A percentile compares a stretch with the other conserved stretches of the same genome.
These are phyloP conservation scores for Drosophila tani DNA, from an alignment of 1,140 invertebrate species.

Conservation along the genomic window DNA sequence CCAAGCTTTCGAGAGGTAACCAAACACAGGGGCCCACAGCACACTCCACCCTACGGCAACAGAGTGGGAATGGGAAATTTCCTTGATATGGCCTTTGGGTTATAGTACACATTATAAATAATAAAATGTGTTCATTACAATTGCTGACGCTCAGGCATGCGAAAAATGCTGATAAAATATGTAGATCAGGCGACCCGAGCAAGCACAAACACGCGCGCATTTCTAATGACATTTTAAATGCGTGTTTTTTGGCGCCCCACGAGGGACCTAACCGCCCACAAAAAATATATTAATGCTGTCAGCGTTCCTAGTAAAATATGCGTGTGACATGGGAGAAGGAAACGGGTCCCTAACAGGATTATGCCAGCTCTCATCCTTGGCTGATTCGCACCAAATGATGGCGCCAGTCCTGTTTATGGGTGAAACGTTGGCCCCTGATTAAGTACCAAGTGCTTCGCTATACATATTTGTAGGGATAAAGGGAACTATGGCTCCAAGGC, in stretches of 20 bases:
- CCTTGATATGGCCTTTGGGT: constrained; percentile 10
- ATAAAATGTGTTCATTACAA: constrained; percentile 76
- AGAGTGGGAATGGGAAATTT: constrained; percentile 8
- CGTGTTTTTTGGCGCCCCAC: constrained; percentile 62
- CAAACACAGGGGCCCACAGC: constrained; percentile 30
- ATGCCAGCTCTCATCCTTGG: constrained; percentile 11
- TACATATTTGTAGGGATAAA: neutral
- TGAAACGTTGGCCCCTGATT: constrained; percentile 35
- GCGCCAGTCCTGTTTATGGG: constrained; percentile 69
- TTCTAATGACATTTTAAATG: constrained; percentile 80
- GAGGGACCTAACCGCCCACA: constrained; percentile 21
- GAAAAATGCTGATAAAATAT: constrained; percentile 77
- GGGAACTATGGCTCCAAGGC: neutral
- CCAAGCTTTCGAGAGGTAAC: constrained; percentile 39
- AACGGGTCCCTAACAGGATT: constrained; percentile 26
- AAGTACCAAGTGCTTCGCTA: constrained; percentile 49
- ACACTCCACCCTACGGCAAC: constrained; percentile 14
- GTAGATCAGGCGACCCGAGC: constrained; percentile 42
- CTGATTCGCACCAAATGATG: constrained; percentile 38
- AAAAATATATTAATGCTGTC: constrained; percentile 60
- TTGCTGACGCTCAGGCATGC: constrained; percentile 73
- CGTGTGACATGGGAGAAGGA: constrained; percentile 12
- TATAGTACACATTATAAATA: constrained; percentile 63
- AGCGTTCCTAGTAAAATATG: constrained; percentile 57
- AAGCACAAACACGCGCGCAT: constrained; percentile 52